Conservation (phyloP, 64 coral and sea anemone genomes). For the Dendrophyllia cribrosa region DNA sequence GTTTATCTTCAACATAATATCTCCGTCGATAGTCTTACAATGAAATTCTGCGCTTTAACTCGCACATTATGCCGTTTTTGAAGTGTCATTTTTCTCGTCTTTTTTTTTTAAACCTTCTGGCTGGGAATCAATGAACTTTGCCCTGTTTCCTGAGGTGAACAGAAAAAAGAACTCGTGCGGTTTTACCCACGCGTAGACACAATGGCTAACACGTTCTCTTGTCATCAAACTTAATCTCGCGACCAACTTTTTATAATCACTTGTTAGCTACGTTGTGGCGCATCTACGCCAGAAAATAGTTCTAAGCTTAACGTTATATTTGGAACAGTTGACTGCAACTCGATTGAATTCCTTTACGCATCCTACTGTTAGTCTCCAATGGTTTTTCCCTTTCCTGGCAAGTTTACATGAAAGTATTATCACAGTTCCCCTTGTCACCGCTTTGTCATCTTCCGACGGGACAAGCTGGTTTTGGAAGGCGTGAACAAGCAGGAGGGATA, state of each 20-base stretch:
- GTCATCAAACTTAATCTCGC: too few relatives aligned
- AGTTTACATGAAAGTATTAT: background rate
- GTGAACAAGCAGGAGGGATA: background rate
- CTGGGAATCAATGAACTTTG: background rate
- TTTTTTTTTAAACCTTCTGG: background rate
- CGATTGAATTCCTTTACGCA: slow-evolving; percentile 4
- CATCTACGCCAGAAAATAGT: too few relatives aligned
- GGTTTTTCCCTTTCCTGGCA: background rate
- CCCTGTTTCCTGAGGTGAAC: background rate
- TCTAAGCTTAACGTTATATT: too few relatives aligned
- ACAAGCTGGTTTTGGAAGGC: background rate
- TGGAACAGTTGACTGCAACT: background rate
- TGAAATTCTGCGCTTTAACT: too few relatives aligned
- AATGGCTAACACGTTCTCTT: background rate
- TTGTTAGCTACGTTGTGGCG: too few relatives aligned
- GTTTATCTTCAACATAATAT: too few relatives aligned
- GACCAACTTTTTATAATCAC: too few relatives aligned
- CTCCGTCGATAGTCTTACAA: too few relatives aligned
- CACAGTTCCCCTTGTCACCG: background rate
- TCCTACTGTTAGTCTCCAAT: background rate
- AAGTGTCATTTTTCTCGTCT: background rate
- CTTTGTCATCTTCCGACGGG: background rate
- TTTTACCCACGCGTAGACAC: background rate
- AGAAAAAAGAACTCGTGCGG: background rate
- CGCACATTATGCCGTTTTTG: too few relatives aligned